phyloP scores from a whole-genome alignment of 2,113 vertebrate genomes.

The Rhagologus leucostigma region DNA sequence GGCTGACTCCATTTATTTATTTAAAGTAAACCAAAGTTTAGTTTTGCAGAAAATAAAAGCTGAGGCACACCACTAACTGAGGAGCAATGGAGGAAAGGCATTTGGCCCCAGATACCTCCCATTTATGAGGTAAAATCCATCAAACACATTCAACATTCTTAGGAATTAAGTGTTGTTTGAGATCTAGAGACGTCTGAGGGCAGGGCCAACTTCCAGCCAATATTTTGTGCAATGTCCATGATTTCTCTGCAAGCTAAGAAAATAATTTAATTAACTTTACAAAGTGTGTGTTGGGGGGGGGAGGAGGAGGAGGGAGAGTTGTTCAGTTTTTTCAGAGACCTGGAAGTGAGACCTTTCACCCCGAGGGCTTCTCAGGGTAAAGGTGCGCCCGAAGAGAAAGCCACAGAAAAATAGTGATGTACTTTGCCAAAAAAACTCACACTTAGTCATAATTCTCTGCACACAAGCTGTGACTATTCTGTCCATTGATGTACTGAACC shows the following conservation, averaged over 20 bases:
- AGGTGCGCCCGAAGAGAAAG: fast-evolving
- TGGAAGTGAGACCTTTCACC: neutral
- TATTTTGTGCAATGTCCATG: neutral
- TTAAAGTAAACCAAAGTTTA: neutral
- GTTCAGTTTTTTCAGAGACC: neutral
- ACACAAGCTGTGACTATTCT: neutral
- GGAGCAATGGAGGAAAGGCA: neutral
- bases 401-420: neutral
- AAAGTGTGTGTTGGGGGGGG: neutral
- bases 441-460: neutral
- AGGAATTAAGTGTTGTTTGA: neutral
- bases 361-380: neutral
- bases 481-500: neutral
- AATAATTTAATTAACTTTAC: neutral
- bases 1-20: neutral
- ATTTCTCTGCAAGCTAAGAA: neutral
- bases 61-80: neutral
- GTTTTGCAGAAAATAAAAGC: neutral
- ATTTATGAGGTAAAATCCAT: neutral
- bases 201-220: neutral
- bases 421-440: neutral
- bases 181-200: neutral
- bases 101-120: neutral
- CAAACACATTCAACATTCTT: neutral
- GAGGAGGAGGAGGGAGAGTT: fast-evolving